Evolutionary conservation across 2,113 vertebrate genomes (phyloP).

Genomic region (Corvus moneduloides): DNA sequence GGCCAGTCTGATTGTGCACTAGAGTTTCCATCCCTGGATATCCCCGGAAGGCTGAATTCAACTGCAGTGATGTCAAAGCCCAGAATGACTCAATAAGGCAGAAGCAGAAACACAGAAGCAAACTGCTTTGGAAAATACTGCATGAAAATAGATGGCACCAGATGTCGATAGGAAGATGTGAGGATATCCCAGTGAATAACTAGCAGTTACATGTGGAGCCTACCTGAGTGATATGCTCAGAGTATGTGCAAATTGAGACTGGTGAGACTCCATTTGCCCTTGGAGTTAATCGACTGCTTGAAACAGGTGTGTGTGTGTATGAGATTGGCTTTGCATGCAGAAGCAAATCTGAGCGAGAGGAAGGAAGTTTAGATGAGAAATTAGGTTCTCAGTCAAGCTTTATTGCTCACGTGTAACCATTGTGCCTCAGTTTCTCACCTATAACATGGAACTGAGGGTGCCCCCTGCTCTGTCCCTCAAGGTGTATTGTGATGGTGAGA

Average conservation of each 20-base stretch:
- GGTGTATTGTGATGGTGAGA: neutral
- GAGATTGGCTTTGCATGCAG: neutral
- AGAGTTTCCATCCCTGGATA: neutral
- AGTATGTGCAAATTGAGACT: neutral
- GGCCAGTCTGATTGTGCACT: neutral
- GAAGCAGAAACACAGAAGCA: neutral
- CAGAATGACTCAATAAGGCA: neutral
- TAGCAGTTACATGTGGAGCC: neutral
- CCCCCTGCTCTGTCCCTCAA: neutral
- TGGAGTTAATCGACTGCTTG: neutral
- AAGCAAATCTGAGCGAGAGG: neutral
- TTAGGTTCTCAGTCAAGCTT: neutral
- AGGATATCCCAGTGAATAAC: neutral
- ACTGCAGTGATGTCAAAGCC: neutral
- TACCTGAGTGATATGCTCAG: neutral
- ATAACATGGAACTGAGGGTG: neutral
- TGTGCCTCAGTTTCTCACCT: neutral
- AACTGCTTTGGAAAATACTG: neutral
- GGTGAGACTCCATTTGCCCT: neutral
- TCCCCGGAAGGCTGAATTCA: neutral
- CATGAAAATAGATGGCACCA: neutral
- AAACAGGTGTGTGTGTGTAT: neutral
- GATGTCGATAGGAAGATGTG: neutral
- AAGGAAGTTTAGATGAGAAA: neutral
- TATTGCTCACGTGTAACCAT: neutral